phyloP scores from a whole-genome alignment of 2,888 invertebrate genomes.

The Drosophila kambysellisi region DNA sequence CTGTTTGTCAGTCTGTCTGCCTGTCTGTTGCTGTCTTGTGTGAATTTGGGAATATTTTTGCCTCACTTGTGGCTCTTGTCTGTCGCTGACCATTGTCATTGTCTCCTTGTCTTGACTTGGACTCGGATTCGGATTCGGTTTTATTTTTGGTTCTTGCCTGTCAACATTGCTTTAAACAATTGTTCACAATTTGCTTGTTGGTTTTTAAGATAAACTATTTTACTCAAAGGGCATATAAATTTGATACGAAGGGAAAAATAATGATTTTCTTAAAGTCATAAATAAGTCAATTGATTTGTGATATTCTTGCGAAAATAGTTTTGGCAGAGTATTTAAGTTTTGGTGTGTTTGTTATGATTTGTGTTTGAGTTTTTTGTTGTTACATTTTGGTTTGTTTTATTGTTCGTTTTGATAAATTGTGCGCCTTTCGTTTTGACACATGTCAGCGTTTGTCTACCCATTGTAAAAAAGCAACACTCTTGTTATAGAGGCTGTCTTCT shows the following conservation, averaged over 20 bases:
- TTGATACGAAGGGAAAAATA: background rate
- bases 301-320: background rate
- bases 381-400: slow-evolving; percentile 56
- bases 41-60: slow-evolving; percentile 46
- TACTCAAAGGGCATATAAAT: background rate
- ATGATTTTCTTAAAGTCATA: background rate
- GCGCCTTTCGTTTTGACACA: slow-evolving; percentile 75
- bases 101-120: slow-evolving; percentile 57
- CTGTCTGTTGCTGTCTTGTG: slow-evolving; percentile 24
- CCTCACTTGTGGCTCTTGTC: slow-evolving; percentile 12
- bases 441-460: slow-evolving; percentile 76
- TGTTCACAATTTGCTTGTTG: slow-evolving; percentile 28
- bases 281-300: background rate
- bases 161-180: slow-evolving; percentile 55
- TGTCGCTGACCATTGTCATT: slow-evolving; percentile 60
- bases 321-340: slow-evolving; percentile 33
- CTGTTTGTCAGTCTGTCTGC: background rate
- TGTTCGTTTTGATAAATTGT: slow-evolving; percentile 79
- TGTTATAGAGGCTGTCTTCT: slow-evolving; percentile 38
- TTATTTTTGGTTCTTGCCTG: slow-evolving; percentile 41
- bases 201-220: slow-evolving; percentile 19
- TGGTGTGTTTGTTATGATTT: background rate
- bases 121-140: slow-evolving; percentile 30
- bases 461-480: slow-evolving; percentile 37
- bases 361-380: slow-evolving; percentile 19